A percentile compares a stretch with the other conserved stretches of the same genome.
phyloP scores from a whole-genome alignment of 2,113 vertebrate genomes.

The Sardina pilchardus region DNA sequence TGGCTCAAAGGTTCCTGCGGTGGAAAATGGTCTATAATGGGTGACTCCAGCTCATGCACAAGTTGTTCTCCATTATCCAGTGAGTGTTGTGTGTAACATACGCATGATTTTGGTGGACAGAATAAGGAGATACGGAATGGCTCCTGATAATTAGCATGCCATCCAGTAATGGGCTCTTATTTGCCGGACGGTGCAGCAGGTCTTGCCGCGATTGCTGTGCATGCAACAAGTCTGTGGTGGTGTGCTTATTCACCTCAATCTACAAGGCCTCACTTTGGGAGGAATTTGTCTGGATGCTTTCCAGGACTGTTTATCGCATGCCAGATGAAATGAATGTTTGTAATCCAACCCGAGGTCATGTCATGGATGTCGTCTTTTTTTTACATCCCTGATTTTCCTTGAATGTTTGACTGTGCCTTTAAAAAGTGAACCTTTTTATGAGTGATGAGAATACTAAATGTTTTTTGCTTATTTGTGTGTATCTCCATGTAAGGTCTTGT shows the following conservation, averaged over 20 bases:
- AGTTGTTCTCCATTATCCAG: not conserved
- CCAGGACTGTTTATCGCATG: not conserved
- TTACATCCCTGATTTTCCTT: not conserved
- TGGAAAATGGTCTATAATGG: not conserved
- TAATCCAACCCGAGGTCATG: not conserved
- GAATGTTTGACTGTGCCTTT: not conserved
- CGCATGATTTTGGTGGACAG: not conserved
- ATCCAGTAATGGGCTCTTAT: not conserved
- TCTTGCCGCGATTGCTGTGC: conserved; percentile 27
- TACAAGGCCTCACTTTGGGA: conserved; percentile 1
- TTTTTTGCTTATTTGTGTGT: not conserved
- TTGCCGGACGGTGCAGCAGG: not conserved
- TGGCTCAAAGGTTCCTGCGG: not conserved
- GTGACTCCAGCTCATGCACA: not conserved
- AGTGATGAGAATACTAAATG: not conserved
- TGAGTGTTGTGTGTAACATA: not conserved
- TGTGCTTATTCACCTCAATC: not conserved
- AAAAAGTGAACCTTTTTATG: not conserved
- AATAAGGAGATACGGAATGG: not conserved
- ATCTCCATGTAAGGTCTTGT: not conserved
- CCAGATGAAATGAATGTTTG: conserved; percentile 13
- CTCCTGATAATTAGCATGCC: not conserved
- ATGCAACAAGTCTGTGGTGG: conserved; percentile 38
- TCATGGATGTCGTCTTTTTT: not conserved
- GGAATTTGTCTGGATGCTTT: not conserved